Percentiles rank a stretch among this genome's conserved stretches.
Conservation (phyloP, 2,888 invertebrate genomes). For the Zhengitettix transpicula region DNA sequence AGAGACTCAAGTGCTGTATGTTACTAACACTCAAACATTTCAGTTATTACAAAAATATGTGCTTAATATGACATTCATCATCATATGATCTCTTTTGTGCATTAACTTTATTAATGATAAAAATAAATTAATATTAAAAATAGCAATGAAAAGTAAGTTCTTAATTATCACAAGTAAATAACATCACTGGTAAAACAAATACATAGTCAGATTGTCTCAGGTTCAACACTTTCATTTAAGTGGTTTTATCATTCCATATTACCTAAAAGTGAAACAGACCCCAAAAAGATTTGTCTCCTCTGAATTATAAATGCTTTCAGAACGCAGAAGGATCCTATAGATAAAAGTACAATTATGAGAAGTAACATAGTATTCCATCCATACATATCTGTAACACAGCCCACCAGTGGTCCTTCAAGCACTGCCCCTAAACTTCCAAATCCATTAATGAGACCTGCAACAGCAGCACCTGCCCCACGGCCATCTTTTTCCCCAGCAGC, state of each 20-base stretch:
- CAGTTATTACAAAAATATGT: too few species aligned
- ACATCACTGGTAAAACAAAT: too few species aligned
- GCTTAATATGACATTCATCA: too few species aligned
- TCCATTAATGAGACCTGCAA: slow-evolving; percentile 29
- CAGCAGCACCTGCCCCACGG: slow-evolving; percentile 25
- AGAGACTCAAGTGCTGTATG: too few species aligned
- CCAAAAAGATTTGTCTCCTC: slow-evolving; percentile 8
- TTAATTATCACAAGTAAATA: too few species aligned
- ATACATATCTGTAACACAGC: slow-evolving; percentile 23
- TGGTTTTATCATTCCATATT: not conserved
- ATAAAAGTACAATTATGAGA: slow-evolving; percentile 23
- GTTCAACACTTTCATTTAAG: too few species aligned
- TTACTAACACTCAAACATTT: too few species aligned
- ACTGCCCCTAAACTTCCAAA: slow-evolving; percentile 30
- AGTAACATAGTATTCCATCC: slow-evolving; percentile 29
- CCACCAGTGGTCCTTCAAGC: slow-evolving; percentile 29
- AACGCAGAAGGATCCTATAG: slow-evolving; percentile 22
- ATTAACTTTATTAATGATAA: too few species aligned
- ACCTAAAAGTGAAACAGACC: not conserved
- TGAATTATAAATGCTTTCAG: slow-evolving; percentile 21
- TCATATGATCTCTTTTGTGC: too few species aligned
- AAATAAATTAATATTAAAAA: too few species aligned
- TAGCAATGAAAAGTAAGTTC: too few species aligned
- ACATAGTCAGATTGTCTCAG: too few species aligned
- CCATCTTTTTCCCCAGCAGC: slow-evolving; percentile 28